These are phyloP conservation scores for Cordilura impudica DNA, from an alignment of 2,888 invertebrate species.

Conservation along the genomic window DNA sequence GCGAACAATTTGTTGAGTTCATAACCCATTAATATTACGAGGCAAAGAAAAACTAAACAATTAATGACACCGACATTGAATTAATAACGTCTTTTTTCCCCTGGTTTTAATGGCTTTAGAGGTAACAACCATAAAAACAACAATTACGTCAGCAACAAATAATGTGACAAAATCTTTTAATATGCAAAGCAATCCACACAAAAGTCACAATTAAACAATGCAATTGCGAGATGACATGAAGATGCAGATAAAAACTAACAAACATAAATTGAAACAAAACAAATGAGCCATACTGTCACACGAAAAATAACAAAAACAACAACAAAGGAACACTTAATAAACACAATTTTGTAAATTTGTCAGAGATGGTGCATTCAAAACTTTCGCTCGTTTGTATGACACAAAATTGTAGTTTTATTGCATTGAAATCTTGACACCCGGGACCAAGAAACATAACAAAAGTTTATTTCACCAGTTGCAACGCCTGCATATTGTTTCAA, in stretches of 20 bases:
- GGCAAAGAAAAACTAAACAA: not conserved
- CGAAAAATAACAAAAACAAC: not conserved
- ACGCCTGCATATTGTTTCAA: not conserved
- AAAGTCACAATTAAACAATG: constrained; percentile 1
- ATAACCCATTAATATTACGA: not conserved
- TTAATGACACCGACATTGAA: constrained; percentile 43
- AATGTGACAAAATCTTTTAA: constrained; percentile 19
- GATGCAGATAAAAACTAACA: not conserved
- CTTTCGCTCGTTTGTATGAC: not conserved
- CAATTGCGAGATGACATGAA: not conserved
- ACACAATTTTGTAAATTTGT: not conserved
- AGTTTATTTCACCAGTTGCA: not conserved
- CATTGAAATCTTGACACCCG: not conserved
- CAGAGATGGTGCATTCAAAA: not conserved
- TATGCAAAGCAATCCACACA: not conserved
- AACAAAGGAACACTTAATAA: not conserved
- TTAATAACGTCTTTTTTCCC: constrained; percentile 12
- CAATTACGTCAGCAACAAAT: constrained; percentile 46
- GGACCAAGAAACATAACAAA: not conserved
- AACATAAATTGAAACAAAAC: not conserved
- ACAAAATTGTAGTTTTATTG: not conserved
- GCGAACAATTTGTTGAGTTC: too few relatives aligned
- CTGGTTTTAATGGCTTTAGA: constrained; percentile 1
- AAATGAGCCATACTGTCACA: not conserved
- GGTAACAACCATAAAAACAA: constrained; percentile 9